Conservation (phyloP, 2,113 vertebrate species). For the Cryptotis parvus region DNA sequence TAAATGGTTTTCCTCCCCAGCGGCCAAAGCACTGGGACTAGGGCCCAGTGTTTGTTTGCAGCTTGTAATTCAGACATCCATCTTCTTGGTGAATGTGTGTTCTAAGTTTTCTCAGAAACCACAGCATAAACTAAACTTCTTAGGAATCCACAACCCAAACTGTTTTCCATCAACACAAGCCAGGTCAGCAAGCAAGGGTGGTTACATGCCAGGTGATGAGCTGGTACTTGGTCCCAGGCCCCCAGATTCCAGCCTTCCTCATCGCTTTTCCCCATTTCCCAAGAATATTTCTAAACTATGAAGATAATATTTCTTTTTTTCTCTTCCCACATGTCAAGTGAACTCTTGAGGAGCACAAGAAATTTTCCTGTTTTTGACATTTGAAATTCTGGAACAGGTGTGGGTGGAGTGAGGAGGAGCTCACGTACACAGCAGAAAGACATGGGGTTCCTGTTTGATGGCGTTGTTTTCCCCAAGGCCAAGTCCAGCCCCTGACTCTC, state of each 20-base stretch:
- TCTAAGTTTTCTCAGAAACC: constrained; percentile 35
- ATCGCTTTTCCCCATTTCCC: neutral
- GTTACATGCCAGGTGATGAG: too few relatives aligned
- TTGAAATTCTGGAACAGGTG: neutral
- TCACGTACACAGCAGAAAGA: neutral
- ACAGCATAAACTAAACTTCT: neutral
- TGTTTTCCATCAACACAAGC: neutral
- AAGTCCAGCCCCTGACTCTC: neutral
- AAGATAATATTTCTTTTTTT: neutral
- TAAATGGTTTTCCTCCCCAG: constrained; percentile 29
- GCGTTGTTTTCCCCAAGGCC: neutral
- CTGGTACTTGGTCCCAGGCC: too few relatives aligned
- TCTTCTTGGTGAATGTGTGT: neutral
- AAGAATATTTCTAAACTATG: neutral
- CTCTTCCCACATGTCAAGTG: constrained; percentile 1
- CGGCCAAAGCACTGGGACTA: neutral
- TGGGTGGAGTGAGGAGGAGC: neutral
- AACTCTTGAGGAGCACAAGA: constrained; percentile 11
- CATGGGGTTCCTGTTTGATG: neutral
- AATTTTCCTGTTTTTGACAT: neutral
- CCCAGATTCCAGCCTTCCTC: neutral
- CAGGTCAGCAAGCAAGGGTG: neutral
- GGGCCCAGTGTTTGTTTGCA: neutral
- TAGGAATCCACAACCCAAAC: neutral
- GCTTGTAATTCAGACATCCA: neutral